These are phyloP conservation scores for Bothrops jararaca DNA, from an alignment of 2,113 vertebrate species.

Conservation along the genomic window DNA sequence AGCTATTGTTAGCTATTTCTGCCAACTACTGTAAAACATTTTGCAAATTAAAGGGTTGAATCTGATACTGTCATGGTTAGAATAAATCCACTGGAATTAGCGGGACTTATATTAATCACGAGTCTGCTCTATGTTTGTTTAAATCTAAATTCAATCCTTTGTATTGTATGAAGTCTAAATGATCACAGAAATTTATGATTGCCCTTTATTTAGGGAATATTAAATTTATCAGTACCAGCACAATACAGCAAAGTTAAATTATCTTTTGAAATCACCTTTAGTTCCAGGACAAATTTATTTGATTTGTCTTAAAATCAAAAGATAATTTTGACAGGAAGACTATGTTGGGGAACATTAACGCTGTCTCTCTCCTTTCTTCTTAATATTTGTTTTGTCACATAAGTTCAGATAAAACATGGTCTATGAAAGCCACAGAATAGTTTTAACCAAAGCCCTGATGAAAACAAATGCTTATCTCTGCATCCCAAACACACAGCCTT, in stretches of 20 bases:
- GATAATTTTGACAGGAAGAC: not conserved
- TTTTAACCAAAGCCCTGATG: constrained; percentile 15
- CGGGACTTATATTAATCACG: not conserved
- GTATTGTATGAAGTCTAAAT: not conserved
- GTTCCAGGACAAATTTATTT: not conserved
- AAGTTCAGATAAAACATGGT: not conserved
- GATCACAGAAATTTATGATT: not conserved
- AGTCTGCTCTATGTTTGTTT: not conserved
- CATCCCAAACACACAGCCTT: constrained; percentile 51
- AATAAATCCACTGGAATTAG: not conserved
- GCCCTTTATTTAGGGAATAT: not conserved
- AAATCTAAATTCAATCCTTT: not conserved
- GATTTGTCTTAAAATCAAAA: not conserved
- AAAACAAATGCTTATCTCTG: constrained; percentile 51
- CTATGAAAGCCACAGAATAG: not conserved
- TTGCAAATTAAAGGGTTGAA: not conserved
- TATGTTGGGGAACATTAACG: rapidly evolving
- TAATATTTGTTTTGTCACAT: not conserved
- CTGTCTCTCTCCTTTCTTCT: rapidly evolving
- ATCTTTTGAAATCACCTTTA: not conserved
- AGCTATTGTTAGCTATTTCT: not conserved
- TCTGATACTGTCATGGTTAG: not conserved
- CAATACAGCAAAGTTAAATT: not conserved
- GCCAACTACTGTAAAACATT: not conserved
- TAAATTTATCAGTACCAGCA: not conserved